Conservation (phyloP, 2,113 vertebrate species). For the Crotalus horridus region DNA sequence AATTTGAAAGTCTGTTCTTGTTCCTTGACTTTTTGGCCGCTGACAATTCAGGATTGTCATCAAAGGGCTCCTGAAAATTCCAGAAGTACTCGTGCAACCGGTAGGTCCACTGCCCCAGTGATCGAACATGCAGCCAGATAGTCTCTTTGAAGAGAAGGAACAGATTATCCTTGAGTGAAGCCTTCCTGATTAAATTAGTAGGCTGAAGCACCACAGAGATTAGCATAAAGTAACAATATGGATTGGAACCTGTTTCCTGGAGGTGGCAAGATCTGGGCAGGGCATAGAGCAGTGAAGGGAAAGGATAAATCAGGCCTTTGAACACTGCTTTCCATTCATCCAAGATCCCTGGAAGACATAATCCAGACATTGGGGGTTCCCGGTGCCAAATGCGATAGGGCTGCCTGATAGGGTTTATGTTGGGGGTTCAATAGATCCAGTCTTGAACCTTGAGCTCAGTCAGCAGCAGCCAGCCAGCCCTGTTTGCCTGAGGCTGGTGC, state of each 20-base stretch:
- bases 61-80: neutral
- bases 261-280: neutral
- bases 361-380: neutral
- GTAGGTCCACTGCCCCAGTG: conserved; percentile 87
- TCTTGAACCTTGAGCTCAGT: neutral
- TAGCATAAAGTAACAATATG: neutral
- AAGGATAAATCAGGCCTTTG: neutral
- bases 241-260: neutral
- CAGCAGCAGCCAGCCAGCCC: neutral
- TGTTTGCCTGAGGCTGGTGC: neutral
- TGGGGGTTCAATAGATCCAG: neutral
- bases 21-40: conserved; percentile 60
- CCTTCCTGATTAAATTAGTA: neutral
- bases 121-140: conserved; percentile 85
- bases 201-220: neutral
- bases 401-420: neutral
- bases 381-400: neutral
- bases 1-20: conserved; percentile 10
- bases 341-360: neutral
- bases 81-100: conserved; percentile 82
- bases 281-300: neutral
- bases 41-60: conserved; percentile 29
- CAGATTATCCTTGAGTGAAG: neutral
- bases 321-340: neutral
- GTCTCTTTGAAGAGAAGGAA: conserved; percentile 64